Conservation (phyloP, 2,888 invertebrate genomes). For the Apoda limacodes region DNA sequence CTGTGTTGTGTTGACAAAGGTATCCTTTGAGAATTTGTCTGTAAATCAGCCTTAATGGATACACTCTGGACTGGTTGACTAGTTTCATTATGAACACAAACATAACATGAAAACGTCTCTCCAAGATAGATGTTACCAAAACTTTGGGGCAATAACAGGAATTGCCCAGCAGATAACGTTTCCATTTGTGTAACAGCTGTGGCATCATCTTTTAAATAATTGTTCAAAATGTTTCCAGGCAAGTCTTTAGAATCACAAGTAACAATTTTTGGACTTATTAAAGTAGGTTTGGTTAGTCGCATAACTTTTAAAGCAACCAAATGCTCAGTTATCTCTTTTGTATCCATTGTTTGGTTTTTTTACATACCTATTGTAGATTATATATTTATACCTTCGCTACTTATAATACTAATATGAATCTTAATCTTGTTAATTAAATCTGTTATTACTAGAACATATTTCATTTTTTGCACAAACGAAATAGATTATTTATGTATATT, state of each 20-base stretch:
- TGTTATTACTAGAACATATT: no score
- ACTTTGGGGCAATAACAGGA: conserved; percentile 93
- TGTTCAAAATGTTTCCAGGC: conserved; percentile 83
- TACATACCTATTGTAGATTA: no score
- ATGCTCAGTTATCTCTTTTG: conserved; percentile 72
- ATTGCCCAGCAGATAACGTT: conserved; percentile 87
- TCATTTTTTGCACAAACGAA: no score
- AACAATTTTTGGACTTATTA: conserved; percentile 84
- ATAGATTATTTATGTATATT: no score
- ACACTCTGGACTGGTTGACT: conserved; percentile 86
- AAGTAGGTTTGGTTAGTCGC: conserved; percentile 92
- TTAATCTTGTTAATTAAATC: no score
- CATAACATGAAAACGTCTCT: conserved; percentile 97
- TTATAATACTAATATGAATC: no score
- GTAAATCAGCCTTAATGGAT: conserved; percentile 91
- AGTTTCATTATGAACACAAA: conserved; percentile 97
- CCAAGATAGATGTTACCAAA: conserved; percentile 98
- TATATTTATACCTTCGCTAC: neutral
- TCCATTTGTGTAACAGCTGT: conserved; percentile 86
- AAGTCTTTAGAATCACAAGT: conserved; percentile 89
- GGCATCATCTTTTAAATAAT: conserved; percentile 83
- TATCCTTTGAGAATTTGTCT: conserved; percentile 91
- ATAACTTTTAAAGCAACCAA: conserved; percentile 83
- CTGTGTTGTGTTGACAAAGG: conserved; percentile 81
- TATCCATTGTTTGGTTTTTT: conserved; percentile 62